Percentiles rank a stretch among this genome's conserved stretches.
These are phyloP conservation scores for Scalopus aquaticus DNA, from an alignment of 2,113 vertebrate genomes.

Conservation along the genomic window DNA sequence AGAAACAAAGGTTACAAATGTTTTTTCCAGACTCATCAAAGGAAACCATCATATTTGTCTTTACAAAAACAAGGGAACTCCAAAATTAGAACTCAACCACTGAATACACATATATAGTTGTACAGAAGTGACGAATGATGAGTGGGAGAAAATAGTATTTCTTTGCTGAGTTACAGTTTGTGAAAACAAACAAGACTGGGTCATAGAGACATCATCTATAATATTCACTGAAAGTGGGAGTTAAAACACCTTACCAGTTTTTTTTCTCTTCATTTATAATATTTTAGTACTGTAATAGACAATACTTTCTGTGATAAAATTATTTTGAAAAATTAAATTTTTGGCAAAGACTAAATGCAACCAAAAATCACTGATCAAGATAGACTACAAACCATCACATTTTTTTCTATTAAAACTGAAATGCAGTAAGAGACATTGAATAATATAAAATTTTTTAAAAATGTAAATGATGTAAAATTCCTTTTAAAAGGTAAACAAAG, in stretches of 20 bases:
- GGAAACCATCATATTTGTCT: conserved; percentile 25
- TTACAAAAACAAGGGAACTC: conserved; percentile 6
- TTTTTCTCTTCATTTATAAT: background rate
- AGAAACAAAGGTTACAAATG: conserved; percentile 11
- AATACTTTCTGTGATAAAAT: background rate
- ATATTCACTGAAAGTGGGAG: background rate
- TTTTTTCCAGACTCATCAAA: conserved; percentile 44
- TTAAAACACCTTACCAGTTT: conserved; percentile 15
- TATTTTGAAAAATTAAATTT: conserved; percentile 37
- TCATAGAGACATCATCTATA: conserved; percentile 30
- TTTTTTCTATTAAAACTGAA: conserved; percentile 6
- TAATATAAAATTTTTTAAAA: background rate
- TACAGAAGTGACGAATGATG: background rate
- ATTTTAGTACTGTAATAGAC: background rate
- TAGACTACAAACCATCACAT: background rate
- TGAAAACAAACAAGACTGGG: background rate
- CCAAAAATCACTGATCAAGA: background rate
- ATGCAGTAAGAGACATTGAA: background rate
- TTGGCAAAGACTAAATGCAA: conserved; percentile 8
- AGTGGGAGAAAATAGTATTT: conserved; percentile 4
- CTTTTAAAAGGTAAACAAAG: background rate
- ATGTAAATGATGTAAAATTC: background rate
- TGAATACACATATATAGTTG: background rate
- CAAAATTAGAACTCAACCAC: conserved; percentile 27
- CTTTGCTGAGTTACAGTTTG: conserved; percentile 22